Percentiles rank a stretch among this genome's conserved stretches.
Conservation (phyloP, 1,140 invertebrate species). For the Cydia amplana region DNA sequence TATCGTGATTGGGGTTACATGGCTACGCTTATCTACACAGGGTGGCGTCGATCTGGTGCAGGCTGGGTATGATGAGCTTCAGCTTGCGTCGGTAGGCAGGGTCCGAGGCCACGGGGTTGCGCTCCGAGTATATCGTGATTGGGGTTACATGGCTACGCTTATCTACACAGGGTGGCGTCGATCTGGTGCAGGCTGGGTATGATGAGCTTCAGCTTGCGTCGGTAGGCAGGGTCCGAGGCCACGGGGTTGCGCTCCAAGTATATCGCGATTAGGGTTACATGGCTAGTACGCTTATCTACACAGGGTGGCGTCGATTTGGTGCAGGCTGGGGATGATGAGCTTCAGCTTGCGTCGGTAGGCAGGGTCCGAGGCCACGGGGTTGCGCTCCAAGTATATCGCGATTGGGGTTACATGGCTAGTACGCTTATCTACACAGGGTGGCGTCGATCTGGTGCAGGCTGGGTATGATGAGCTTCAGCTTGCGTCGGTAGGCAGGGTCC, state of each 20-base stretch:
- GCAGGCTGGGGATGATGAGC: constrained; percentile 90
- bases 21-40: constrained; percentile 80
- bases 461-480: constrained; percentile 93
- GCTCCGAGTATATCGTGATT: constrained; percentile 89
- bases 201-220: constrained; percentile 94
- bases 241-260: constrained; percentile 96
- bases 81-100: constrained; percentile 95
- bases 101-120: constrained; percentile 90
- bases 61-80: constrained; percentile 90
- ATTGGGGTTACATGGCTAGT: constrained; percentile 37
- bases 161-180: constrained; percentile 93
- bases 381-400: constrained; percentile 92
- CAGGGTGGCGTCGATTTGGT: too few relatives aligned
- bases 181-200: constrained; percentile 94
- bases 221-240: constrained; percentile 90
- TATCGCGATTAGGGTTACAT: constrained; percentile 60
- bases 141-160: constrained; percentile 38
- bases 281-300: constrained; percentile 81
- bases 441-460: constrained; percentile 92
- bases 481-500: constrained; percentile 93
- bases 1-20: constrained; percentile 83
- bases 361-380: constrained; percentile 91
- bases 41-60: constrained; percentile 97
- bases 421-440: constrained; percentile 83
- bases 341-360: constrained; percentile 96